phyloP scores from a whole-genome alignment of 2,113 vertebrate genomes.

The Mugil cephalus region DNA sequence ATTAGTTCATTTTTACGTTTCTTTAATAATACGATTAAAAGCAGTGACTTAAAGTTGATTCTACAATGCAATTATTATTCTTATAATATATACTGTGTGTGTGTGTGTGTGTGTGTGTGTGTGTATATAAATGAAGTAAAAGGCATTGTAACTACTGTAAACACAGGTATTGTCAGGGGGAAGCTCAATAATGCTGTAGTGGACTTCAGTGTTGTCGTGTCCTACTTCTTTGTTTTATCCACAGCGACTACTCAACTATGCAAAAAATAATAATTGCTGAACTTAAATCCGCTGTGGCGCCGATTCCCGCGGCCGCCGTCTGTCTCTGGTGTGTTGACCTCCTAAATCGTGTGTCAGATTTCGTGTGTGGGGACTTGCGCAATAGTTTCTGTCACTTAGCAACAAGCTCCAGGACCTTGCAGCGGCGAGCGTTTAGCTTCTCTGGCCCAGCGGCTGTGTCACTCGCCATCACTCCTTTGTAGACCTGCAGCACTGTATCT shows the following conservation, averaged over 20 bases:
- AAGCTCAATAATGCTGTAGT: conserved; percentile 12
- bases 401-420: not conserved
- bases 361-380: not conserved
- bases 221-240: not conserved
- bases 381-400: not conserved
- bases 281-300: conserved; percentile 21
- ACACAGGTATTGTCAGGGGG: not conserved
- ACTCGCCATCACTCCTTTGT: not conserved
- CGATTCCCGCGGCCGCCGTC: not conserved
- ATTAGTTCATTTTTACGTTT: conserved; percentile 4
- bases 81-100: too few relatives aligned
- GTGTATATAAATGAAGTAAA: too few relatives aligned
- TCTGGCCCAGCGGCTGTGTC: conserved; percentile 1
- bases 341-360: not conserved
- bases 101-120: too few relatives aligned
- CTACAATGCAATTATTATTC: not conserved
- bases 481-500: not conserved
- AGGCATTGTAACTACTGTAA: not conserved
- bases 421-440: not conserved
- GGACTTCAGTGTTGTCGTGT: not conserved
- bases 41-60: conserved; percentile 4
- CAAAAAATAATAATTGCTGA: conserved; percentile 55
- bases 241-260: conserved; percentile 51
- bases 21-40: conserved; percentile 20
- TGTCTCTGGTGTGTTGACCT: conserved; percentile 15